Percentiles rank a stretch among this genome's conserved stretches.
Evolutionary conservation across 2,888 invertebrate species (phyloP).

Genomic region (Corbicula japonica): DNA sequence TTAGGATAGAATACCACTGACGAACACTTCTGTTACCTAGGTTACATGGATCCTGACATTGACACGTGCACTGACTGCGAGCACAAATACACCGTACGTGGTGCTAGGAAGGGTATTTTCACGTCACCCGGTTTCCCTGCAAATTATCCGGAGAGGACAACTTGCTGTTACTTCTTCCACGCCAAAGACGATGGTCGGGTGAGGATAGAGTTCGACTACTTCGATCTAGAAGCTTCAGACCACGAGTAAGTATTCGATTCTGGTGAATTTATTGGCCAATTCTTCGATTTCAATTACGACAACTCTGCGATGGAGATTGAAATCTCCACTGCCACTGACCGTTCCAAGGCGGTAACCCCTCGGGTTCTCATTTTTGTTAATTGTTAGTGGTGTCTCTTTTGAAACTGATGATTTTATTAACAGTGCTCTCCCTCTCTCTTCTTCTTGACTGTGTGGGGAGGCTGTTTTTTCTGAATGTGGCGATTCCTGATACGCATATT

Average conservation of each 20-base stretch:
- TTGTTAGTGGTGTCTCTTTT: too few relatives aligned
- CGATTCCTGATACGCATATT: too few relatives aligned
- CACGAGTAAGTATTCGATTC: conserved; percentile 69
- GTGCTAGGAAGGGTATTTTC: conserved; percentile 75
- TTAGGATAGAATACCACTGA: background rate
- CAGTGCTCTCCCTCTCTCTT: too few relatives aligned
- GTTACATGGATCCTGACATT: conserved; percentile 44
- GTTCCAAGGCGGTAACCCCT: too few relatives aligned
- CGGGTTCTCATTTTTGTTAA: too few relatives aligned
- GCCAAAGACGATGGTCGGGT: conserved; percentile 80
- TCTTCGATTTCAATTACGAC: too few relatives aligned
- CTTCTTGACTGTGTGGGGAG: too few relatives aligned
- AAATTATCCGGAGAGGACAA: conserved; percentile 76
- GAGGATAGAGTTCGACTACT: conserved; percentile 80
- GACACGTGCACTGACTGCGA: conserved; percentile 62
- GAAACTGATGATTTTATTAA: too few relatives aligned
- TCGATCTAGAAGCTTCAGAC: conserved; percentile 77
- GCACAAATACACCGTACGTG: conserved; percentile 63
- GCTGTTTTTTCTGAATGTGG: too few relatives aligned
- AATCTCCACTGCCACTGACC: too few relatives aligned
- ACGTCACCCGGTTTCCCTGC: conserved; percentile 81
- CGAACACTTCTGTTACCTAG: conserved; percentile 8
- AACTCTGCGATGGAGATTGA: too few relatives aligned
- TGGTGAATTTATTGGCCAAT: too few relatives aligned
- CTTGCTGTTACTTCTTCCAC: conserved; percentile 81